Evolutionary conservation across 1,140 invertebrate genomes (phyloP), one percentile per base, ranked within the genome.

Genomic region (Bombus sibiricus): DNA sequence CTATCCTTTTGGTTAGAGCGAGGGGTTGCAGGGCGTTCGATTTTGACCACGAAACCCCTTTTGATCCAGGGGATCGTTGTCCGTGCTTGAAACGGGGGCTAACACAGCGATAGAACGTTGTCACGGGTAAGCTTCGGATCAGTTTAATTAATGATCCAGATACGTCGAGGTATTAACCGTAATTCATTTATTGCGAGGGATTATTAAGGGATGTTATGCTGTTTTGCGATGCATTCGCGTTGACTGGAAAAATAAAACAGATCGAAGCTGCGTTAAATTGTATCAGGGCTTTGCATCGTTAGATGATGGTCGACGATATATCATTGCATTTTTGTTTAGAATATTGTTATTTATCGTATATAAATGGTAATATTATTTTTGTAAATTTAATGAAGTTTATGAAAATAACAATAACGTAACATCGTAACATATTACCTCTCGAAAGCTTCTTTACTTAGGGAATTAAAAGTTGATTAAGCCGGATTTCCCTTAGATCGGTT

Each of bases 1-100:
- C 68, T n/a, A 34, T 85, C 75, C 18, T 41, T n/a, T 32, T 32
- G 66, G 34, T n/a, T 47, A 10, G 28, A 8, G 32, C n/a, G 28
- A 71, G 80, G 68, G 73, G 78, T 62, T 62, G 64, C 37, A 9
- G 22, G 25, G 1, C 41, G 66, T 66, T 85, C 53, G 83, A 79
- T 80, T 85, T 73, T 64, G 37, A 72, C 76, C 83, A 18, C 53
- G 83, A 72, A 79, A 80, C 76, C 83, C 66, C 47, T 64, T 79
- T 47, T n/a, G 32, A 62, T 77, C 47, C 13, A 8, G 6, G 53
- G 37, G 53, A 79, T 71, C 64, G 18, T 39, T 43, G 25, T 9
- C 53, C 9, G 22, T 12, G 22, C 34, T 71, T 9, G 66, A 39
- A 69, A 72, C 34, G 28, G 1, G n/a, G 47, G 37, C 43, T 22